Evolutionary conservation across 2,797 vertebrate species (phyloP), one percentile per base, ranked within the genome.

Genomic region (Stomatorhinus walkeri): DNA sequence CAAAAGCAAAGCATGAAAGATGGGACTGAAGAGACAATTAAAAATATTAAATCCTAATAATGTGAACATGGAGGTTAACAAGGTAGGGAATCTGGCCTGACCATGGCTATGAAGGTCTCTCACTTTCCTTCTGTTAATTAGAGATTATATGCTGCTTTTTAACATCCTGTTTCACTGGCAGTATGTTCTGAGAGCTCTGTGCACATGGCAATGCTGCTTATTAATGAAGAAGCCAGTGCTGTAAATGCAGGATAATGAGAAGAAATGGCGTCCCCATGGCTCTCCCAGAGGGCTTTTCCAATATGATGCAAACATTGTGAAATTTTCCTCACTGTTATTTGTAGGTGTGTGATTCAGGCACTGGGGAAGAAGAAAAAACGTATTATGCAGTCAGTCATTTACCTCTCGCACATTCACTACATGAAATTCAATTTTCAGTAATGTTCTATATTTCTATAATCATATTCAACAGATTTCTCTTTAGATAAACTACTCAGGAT

Each of bases 291-390:
- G 84, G 48, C 32, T 56, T 28, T 19, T 54, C 28, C 51, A 56
- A 56, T 52, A 59, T 87, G 85, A 87, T 52, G 51, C 85, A 87
- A 87, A 59, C 52, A 43, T 36, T 87, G 52, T 56, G 85, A 86
- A 86, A 86, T 56, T 22, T 85, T 85, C 28, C 85, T 56, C 85
- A 32, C 12, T 87, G 28, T 12, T 36, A 32, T 56, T 87, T 59
- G 52, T 87, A 56, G 32, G 48, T 36, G 14, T 40, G 10, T 54
- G 52, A 56, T 87, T 32, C 52, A 87, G 12, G 32, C 28, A 36
- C 14, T 59, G 52, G 49, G 84, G 22, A 10, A 85, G 49, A 28
- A 52, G 16, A 85, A 85, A 84, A 85, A 54, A 54, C 12, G 0
- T 51, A 85, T 85, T 51, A 85, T 51, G 52, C 24, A 24, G 48